phyloP scores from a whole-genome alignment of 2,797 vertebrate species.

The Poecilia gillii region DNA sequence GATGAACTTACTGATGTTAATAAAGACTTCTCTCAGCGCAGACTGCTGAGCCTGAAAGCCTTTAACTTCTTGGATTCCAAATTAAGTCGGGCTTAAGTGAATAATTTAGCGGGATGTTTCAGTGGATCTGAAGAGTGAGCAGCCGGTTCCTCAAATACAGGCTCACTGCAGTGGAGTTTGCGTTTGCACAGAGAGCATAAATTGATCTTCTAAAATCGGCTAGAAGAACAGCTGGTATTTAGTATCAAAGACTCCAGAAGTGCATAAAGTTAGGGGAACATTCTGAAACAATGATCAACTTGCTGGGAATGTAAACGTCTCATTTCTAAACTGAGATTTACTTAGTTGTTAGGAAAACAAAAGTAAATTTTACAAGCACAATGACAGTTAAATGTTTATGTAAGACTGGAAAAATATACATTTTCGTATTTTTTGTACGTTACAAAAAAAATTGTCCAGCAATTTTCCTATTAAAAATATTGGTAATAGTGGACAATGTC shows the following conservation, averaged over 20 bases:
- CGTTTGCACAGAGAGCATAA: background rate
- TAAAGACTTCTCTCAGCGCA: background rate
- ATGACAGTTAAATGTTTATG: background rate
- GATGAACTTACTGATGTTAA: background rate
- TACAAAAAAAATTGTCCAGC: background rate
- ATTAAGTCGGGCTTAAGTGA: background rate
- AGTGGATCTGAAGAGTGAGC: background rate
- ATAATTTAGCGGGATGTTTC: background rate
- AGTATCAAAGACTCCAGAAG: background rate
- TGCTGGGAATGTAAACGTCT: background rate
- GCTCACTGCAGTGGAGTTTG: background rate
- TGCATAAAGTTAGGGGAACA: background rate
- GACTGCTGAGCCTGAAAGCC: background rate
- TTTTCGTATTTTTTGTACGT: background rate
- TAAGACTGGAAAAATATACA: background rate
- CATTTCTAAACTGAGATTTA: background rate
- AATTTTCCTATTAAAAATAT: background rate
- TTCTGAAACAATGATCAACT: background rate
- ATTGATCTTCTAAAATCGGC: background rate
- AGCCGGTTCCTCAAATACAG: background rate
- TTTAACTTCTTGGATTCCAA: background rate
- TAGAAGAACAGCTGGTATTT: background rate
- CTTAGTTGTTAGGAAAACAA: background rate
- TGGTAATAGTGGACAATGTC: background rate
- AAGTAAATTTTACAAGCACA: background rate